Conservation (phyloP, 1,140 invertebrate species). For the Microplitis demolitor region DNA sequence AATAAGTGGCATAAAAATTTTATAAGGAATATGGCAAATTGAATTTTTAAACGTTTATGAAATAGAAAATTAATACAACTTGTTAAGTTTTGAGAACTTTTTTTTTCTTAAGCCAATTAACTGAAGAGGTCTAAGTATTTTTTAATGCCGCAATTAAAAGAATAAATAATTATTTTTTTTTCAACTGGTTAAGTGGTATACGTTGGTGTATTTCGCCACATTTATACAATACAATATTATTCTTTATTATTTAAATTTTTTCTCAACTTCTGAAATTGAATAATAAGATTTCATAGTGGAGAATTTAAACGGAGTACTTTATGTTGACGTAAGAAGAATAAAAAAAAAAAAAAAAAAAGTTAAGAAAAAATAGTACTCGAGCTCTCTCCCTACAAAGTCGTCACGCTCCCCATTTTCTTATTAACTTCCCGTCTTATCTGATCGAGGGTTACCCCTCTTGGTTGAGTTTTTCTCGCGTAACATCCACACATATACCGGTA, state of each 20-base stretch:
- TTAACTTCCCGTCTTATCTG: conserved; percentile 30
- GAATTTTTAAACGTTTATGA: not conserved
- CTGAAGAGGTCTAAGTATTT: not conserved
- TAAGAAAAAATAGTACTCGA: not conserved
- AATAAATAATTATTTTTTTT: not conserved
- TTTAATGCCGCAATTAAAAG: not conserved
- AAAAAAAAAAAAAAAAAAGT: not conserved
- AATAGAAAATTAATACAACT: not conserved
- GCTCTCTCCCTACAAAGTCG: not conserved
- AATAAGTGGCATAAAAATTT: not conserved
- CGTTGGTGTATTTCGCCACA: too few species aligned
- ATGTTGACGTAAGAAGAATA: conserved; percentile 3
- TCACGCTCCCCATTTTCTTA: conserved; percentile 26
- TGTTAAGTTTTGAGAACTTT: not conserved
- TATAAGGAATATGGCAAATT: not conserved
- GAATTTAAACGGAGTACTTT: not conserved
- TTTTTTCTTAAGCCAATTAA: not conserved
- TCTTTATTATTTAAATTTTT: too few species aligned
- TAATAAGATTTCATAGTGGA: not conserved
- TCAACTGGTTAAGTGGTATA: not conserved
- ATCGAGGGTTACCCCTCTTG: conserved; percentile 27
- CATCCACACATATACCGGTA: not conserved
- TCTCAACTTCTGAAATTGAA: not conserved
- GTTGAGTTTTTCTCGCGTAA: conserved; percentile 22
- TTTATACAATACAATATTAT: too few species aligned